phyloP scores from a whole-genome alignment of 2,797 vertebrate species.

The Jordanella pulchra region DNA sequence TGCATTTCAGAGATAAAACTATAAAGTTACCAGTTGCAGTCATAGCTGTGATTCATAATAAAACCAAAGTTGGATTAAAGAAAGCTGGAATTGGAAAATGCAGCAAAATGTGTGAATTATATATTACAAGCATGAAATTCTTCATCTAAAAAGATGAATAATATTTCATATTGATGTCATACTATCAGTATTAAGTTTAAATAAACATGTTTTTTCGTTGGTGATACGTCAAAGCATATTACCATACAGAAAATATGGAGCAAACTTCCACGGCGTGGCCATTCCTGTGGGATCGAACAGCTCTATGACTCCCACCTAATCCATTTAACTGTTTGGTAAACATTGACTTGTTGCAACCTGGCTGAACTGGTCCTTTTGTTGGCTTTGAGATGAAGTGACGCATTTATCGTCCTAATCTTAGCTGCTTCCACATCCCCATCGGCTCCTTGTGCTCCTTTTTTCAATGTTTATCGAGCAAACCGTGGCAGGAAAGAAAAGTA shows the following conservation, averaged over 20 bases:
- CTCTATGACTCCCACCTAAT: constrained; percentile 6
- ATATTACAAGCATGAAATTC: too few species aligned
- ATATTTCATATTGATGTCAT: background rate
- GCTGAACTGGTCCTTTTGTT: constrained; percentile 31
- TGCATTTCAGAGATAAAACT: background rate
- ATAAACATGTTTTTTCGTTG: background rate
- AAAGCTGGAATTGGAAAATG: background rate
- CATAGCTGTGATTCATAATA: background rate
- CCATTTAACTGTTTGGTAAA: constrained; percentile 10
- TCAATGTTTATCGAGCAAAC: background rate
- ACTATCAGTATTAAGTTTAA: background rate
- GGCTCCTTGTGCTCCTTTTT: constrained; percentile 14
- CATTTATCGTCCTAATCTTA: constrained; percentile 49
- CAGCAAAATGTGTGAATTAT: background rate
- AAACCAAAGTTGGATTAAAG: background rate
- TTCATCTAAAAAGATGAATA: background rate
- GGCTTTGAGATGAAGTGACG: constrained; percentile 39
- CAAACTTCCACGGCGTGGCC: background rate
- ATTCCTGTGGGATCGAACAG: constrained; percentile 1
- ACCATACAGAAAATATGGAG: background rate
- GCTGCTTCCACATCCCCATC: constrained; percentile 42
- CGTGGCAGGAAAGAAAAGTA: background rate
- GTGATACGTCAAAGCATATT: background rate
- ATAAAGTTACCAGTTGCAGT: background rate
- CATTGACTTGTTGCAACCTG: constrained; percentile 1